These are phyloP conservation scores for Trididemnum miniatum DNA, from an alignment of 23 tunicate genomes.

Conservation along the genomic window DNA sequence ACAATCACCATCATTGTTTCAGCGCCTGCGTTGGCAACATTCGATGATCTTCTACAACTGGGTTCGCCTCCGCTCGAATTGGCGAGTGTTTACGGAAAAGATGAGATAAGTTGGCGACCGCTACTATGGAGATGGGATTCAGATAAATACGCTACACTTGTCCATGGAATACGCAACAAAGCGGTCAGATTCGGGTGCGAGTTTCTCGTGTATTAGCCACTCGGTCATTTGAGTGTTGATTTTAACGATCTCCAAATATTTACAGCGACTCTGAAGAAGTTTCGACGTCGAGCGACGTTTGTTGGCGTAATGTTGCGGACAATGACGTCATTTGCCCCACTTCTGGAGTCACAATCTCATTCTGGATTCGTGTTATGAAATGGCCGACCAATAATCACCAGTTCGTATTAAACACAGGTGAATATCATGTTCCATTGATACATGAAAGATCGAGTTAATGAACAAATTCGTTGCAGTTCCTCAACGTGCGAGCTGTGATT, in stretches of 20 bases:
- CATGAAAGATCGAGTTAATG: not conserved
- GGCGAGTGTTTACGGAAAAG: not conserved
- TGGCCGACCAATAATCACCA: constrained; percentile 35
- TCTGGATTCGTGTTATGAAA: constrained; percentile 53
- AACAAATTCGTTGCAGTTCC: not conserved
- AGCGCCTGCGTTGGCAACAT: constrained; percentile 39
- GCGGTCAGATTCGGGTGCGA: constrained; percentile 56
- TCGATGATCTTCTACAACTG: constrained; percentile 69
- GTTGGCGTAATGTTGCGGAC: constrained; percentile 70
- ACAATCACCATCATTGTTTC: no score
- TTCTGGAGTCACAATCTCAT: constrained; percentile 50
- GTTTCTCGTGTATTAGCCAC: not conserved
- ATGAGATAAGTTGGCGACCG: constrained; percentile 26
- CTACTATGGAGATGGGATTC: constrained; percentile 55
- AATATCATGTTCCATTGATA: no score
- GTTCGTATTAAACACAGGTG: constrained; percentile 59
- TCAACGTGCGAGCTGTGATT: not conserved
- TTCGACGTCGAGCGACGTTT: constrained; percentile 35
- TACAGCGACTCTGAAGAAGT: constrained; percentile 37
- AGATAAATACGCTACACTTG: constrained; percentile 25
- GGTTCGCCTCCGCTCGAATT: constrained; percentile 70
- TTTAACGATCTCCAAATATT: not conserved
- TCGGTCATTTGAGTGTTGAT: not conserved
- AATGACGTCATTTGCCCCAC: constrained; percentile 2
- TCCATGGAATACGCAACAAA: constrained; percentile 36